phyloP scores from a whole-genome alignment of 2,888 invertebrate genomes.

The Elysia crispata region DNA sequence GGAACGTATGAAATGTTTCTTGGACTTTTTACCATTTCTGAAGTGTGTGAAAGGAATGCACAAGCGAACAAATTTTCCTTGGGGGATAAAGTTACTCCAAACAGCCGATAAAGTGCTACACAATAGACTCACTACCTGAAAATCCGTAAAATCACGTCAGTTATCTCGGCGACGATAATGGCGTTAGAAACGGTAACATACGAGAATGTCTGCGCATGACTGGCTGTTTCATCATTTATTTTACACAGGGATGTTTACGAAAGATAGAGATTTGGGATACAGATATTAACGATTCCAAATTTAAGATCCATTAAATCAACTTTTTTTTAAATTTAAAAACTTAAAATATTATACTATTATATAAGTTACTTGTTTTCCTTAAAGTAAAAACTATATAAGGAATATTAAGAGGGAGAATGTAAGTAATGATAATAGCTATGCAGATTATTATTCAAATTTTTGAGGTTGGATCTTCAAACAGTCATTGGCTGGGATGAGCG shows the following conservation, averaged over 20 bases:
- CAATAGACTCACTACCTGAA: constrained; percentile 56
- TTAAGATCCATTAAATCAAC: no score
- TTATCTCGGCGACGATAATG: constrained; percentile 75
- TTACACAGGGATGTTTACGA: neutral
- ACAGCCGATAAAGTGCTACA: constrained; percentile 49
- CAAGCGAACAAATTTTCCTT: constrained; percentile 33
- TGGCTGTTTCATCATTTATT: constrained; percentile 30
- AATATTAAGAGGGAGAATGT: no score
- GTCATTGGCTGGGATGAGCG: neutral
- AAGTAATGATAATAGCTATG: no score
- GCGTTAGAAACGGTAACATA: constrained; percentile 73
- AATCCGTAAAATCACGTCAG: constrained; percentile 71
- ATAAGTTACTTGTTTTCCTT: no score
- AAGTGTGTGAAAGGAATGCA: constrained; percentile 30
- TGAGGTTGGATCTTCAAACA: neutral
- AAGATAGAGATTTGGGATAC: no score
- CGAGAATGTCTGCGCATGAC: constrained; percentile 75
- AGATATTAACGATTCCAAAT: no score
- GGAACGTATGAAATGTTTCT: no score
- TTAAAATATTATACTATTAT: no score
- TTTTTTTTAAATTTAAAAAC: no score
- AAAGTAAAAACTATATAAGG: no score
- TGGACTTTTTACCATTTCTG: constrained; percentile 39
- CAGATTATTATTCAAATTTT: neutral
- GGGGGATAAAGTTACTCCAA: constrained; percentile 34